phyloP scores from a whole-genome alignment of 2,113 vertebrate species.

The Apodemus speciosus region DNA sequence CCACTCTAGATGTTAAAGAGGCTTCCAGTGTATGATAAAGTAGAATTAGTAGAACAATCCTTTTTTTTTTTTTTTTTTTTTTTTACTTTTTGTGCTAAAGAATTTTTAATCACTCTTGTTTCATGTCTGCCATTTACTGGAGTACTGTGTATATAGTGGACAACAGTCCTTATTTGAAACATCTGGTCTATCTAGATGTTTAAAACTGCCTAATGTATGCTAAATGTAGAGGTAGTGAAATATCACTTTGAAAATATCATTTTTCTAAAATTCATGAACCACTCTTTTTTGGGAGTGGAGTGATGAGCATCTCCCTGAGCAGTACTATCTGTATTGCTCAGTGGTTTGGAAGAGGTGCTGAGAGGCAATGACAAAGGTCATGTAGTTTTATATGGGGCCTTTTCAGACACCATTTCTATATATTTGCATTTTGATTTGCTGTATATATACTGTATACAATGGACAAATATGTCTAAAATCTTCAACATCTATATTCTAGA shows the following conservation, averaged over 20 bases:
- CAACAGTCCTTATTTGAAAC: too few relatives aligned
- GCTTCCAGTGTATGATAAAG: not conserved
- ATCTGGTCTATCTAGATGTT: slow-evolving; percentile 23
- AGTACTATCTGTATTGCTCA: not conserved
- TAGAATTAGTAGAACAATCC: not conserved
- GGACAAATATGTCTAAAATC: slow-evolving; percentile 27
- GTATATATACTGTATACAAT: slow-evolving; percentile 29
- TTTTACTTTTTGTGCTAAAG: not conserved
- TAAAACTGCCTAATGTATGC: not conserved
- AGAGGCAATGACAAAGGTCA: slow-evolving; percentile 14
- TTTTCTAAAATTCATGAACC: slow-evolving; percentile 6
- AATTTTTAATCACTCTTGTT: too few relatives aligned
- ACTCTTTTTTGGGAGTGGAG: not conserved
- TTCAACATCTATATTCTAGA: slow-evolving; percentile 44
- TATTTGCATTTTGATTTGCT: slow-evolving; percentile 27
- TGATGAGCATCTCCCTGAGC: not conserved
- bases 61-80: not conserved
- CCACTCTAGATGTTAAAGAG: not conserved
- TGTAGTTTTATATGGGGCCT: not conserved
- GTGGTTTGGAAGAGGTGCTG: not conserved
- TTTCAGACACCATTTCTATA: slow-evolving; percentile 14
- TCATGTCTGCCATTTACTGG: too few relatives aligned
- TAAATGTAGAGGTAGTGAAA: not conserved
- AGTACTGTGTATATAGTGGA: too few relatives aligned
- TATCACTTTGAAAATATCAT: not conserved